Base-by-base conservation (phyloP, 2,797 vertebrate genomes). In the Loriculus beryllinus region DNA sequence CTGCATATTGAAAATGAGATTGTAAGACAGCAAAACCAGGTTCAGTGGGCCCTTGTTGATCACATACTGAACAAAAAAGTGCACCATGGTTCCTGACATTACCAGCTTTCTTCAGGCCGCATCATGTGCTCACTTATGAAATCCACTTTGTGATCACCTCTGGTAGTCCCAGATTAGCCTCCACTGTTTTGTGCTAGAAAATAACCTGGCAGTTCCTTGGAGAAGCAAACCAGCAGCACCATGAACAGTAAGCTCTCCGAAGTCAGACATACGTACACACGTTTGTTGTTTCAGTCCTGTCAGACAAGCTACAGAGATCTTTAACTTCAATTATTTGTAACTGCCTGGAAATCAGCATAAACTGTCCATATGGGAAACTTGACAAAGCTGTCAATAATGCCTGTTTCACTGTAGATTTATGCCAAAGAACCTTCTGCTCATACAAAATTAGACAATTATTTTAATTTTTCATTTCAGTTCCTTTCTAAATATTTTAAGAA, bases 271-370 rank as follows among this genome's bases (percentile, higher is more conserved):
- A 87, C 23, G 10, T 31, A 52, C 33, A 37, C 28, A 17, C 17
- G 5, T 48, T 95, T 96, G 72, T 92, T 68, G n/a, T 74, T 95
- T 95, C 37, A 80, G 51, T 22, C 39, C 81, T 91, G 86, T 91
- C 91, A 90, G 91, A 92, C 86, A 82, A 87, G 57, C 21, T 60
- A 23, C 48, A 72, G 75, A 95, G 60, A 76, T 91, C 71, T 80
- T 90, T 92, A 93, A 90, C 82, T 90, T 78, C 65, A 68, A 85
- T 96, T 95, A 94, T 95, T 81, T 95, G 77, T 74, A 94, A 87
- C 45, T 82, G 81, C 75, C 85, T 86, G 42, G 42, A 94, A 95
- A 93, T 83, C 69, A 68, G 69, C 63, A 88, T 79, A 90, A 92
- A 76, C n/a, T 68, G 48, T 72, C 75, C 93, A 80, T 91, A 79